Evolutionary conservation across 2,797 vertebrate genomes (phyloP), one percentile per base, ranked within the genome.

Genomic region (Rallus crepitans): DNA sequence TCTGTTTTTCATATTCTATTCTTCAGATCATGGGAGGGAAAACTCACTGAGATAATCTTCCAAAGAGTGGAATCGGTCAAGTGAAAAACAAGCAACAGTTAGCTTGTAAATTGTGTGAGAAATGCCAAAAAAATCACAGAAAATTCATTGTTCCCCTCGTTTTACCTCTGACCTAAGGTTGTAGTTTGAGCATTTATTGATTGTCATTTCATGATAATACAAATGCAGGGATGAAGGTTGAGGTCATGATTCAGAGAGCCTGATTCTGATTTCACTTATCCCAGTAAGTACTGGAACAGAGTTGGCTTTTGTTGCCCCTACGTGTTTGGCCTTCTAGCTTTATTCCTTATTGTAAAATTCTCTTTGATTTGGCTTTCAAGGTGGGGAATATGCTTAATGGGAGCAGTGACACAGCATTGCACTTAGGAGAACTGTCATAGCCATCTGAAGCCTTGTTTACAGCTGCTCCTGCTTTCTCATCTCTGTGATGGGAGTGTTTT

Each of bases 331-430:
- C 61, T 75, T 64, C 77, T 78, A 72, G 88, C 83, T 76, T 68
- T 78, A 48, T 83, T 90, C 30, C 59, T 88, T 78, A 28, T 52
- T 95, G 93, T 86, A 81, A 94, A 94, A 90, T 88, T 86, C 72
- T 57, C 72, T 95, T 95, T 94, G 87, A 83, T 93, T 78, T 88
- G 63, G 48, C 25, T 94, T 61, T 93, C 69, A 81, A 88, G 93
- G 85, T 61, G 61, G 47, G 66, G 60, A 68, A 69, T 48, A 30
- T 48, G 61, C 45, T 94, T 80, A 71, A 39, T 27, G 84, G 59
- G 57, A 92, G 68, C 64, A 82, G 71, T 24, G 64, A 48, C 48
- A 45, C 11, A 72, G 63, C 81, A 27, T 9, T 70, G 82, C 60
- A 35, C 35, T 39, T 0, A 2, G 63, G 63, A 85, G 93, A 69